Percentiles rank a stretch among this genome's conserved stretches.
Conservation (phyloP, 2,113 vertebrate species). For the Meleagris gallopavo region DNA sequence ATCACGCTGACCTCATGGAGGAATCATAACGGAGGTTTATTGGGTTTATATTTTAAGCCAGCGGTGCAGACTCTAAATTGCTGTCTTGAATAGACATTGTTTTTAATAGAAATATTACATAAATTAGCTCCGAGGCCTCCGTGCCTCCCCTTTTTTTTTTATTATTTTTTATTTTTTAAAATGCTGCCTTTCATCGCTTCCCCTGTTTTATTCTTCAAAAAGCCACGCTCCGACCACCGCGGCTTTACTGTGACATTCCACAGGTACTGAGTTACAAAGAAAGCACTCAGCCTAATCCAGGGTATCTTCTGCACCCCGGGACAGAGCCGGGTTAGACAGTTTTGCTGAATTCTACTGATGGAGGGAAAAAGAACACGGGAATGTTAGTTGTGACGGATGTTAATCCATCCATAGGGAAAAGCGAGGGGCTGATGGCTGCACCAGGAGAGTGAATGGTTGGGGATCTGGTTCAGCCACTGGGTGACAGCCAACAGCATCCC, state of each 20-base stretch:
- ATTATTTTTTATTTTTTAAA: neutral
- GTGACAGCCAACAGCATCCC: neutral
- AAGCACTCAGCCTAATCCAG: neutral
- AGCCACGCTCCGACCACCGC: neutral
- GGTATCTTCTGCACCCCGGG: slow-evolving; percentile 58
- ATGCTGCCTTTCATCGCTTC: neutral
- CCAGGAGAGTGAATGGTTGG: rapidly evolving
- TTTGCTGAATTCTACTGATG: neutral
- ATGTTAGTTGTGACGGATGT: neutral
- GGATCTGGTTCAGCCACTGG: neutral
- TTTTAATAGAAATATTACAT: slow-evolving; percentile 11
- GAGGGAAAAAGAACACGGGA: neutral
- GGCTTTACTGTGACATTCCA: slow-evolving; percentile 16
- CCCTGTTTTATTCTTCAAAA: neutral
- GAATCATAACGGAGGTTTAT: neutral
- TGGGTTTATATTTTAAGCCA: neutral
- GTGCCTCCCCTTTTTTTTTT: neutral
- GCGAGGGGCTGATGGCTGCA: neutral
- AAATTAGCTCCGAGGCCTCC: neutral
- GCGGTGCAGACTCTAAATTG: neutral
- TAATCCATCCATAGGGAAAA: neutral
- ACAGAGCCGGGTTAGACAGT: slow-evolving; percentile 23
- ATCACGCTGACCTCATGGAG: neutral
- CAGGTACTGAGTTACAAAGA: neutral
- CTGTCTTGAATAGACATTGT: neutral